Evolutionary conservation across 2,797 vertebrate genomes (phyloP).

Genomic region (Gephyroberyx darwinii): DNA sequence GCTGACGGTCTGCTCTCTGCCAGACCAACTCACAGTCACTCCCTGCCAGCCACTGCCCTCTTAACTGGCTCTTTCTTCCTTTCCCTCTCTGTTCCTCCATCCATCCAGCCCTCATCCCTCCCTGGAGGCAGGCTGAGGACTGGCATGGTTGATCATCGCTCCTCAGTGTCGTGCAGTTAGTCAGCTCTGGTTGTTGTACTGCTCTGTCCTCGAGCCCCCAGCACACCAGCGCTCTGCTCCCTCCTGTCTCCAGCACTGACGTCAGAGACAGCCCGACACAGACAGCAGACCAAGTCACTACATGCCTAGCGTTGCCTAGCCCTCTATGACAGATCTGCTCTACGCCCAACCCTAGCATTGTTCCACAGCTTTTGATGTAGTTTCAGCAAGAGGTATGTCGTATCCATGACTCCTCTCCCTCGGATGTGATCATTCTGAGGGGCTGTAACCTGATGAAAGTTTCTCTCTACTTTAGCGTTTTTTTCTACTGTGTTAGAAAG

Average conservation of each 20-base stretch:
- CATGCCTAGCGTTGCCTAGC: conserved; percentile 57
- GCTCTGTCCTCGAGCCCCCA: conserved; percentile 22
- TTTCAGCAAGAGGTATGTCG: conserved; percentile 34
- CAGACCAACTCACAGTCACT: conserved; percentile 1
- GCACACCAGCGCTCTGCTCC: conserved; percentile 41
- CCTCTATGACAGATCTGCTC: conserved; percentile 49
- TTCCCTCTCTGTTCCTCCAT: neutral
- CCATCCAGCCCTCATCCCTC: neutral
- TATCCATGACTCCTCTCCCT: conserved; percentile 23
- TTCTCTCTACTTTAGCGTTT: neutral
- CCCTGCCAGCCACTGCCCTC: neutral
- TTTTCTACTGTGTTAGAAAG: neutral
- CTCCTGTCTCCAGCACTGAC: conserved; percentile 41
- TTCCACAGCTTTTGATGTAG: conserved; percentile 53
- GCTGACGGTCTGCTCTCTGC: neutral
- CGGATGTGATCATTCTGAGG: conserved; percentile 3
- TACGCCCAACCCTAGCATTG: conserved; percentile 53
- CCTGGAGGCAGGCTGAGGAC: neutral
- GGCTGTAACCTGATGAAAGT: neutral
- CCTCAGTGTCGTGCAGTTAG: neutral
- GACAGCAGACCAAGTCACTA: conserved; percentile 52
- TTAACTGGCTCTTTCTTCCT: neutral
- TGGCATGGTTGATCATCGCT: neutral
- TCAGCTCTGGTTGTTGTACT: conserved; percentile 1
- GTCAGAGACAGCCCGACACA: conserved; percentile 49